Evolutionary conservation across 2,113 vertebrate genomes (phyloP).

Genomic region (Coregonus clupeaformis): DNA sequence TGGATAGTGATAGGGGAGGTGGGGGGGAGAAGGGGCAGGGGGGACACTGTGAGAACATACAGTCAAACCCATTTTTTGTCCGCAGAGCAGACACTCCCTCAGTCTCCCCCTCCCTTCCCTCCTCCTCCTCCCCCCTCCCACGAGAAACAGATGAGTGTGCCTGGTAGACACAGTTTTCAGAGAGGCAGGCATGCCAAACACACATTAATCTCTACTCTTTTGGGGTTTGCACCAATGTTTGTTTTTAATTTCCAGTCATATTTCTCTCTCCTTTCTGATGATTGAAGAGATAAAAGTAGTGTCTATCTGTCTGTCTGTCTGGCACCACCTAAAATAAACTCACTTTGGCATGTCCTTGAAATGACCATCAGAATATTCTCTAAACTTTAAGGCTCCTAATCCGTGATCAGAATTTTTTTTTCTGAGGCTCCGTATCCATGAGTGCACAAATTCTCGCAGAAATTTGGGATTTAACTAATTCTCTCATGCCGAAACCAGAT

Average conservation of each 20-base stretch:
- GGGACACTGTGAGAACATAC: not conserved
- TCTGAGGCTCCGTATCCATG: too few species aligned
- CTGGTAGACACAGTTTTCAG: not conserved
- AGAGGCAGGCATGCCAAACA: not conserved
- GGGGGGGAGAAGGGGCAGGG: not conserved
- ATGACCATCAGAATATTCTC: not conserved
- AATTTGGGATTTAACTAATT: too few species aligned
- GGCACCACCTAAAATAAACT: not conserved
- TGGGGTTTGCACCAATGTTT: not conserved
- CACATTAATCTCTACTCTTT: not conserved
- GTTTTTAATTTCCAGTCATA: conserved; percentile 4
- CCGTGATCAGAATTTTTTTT: too few species aligned
- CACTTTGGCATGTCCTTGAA: conserved; percentile 1
- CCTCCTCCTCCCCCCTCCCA: not conserved
- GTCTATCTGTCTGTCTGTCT: not conserved
- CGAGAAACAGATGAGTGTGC: not conserved
- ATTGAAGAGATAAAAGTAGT: conserved; percentile 2
- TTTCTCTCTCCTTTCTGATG: conserved; percentile 7
- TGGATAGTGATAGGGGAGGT: not conserved
- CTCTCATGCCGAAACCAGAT: too few species aligned
- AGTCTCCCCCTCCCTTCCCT: not conserved
- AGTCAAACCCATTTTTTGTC: conserved; percentile 1
- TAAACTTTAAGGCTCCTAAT: not conserved
- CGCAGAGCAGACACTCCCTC: not conserved
- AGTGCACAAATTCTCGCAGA: too few species aligned